phyloP scores from a whole-genome alignment of 2,888 invertebrate genomes.

The Tipula lateralis region DNA sequence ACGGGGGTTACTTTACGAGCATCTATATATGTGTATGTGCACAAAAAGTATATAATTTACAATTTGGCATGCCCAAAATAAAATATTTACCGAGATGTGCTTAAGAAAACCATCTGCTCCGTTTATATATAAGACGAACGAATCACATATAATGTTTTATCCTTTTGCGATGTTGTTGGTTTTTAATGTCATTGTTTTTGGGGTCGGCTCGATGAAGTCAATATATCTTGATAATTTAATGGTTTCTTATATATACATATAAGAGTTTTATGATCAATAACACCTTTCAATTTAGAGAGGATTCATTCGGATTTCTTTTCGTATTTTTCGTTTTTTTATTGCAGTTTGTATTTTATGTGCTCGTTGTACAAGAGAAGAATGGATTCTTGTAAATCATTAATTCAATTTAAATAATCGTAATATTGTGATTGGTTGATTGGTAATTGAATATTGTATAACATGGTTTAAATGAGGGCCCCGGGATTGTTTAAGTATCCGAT shows the following conservation, averaged over 20 bases:
- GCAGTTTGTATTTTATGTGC: neutral
- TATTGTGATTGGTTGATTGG: neutral
- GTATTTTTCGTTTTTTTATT: neutral
- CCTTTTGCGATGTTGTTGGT: conserved; percentile 8
- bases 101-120: neutral
- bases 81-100: neutral
- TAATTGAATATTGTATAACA: too few relatives aligned
- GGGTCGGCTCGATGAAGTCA: conserved; percentile 11
- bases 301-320: neutral
- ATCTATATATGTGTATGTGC: neutral
- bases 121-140: neutral
- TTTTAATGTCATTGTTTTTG: conserved; percentile 20
- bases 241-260: neutral
- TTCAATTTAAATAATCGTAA: neutral
- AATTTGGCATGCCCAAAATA: conserved; percentile 24
- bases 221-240: neutral
- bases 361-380: neutral
- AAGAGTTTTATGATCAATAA: neutral
- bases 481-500: too few relatives aligned
- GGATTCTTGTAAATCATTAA: neutral
- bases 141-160: neutral
- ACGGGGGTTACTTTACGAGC: neutral
- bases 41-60: neutral
- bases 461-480: too few relatives aligned
- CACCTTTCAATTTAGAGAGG: neutral